phyloP scores from a whole-genome alignment of 2,797 vertebrate species.

The Dromococcyx pavoninus region DNA sequence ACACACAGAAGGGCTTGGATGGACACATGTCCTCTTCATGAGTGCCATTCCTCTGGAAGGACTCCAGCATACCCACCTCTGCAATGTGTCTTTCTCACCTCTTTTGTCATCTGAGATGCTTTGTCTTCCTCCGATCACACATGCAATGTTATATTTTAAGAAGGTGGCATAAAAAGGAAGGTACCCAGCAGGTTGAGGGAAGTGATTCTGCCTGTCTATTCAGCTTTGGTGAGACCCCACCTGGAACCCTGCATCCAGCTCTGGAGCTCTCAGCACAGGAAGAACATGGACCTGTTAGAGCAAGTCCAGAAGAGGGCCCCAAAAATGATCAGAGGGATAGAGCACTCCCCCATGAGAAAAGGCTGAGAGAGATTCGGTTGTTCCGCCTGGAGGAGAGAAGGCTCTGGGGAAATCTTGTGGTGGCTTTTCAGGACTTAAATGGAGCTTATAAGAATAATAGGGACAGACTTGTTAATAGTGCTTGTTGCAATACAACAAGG shows the following conservation, averaged over 20 bases:
- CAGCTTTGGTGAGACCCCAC: too few relatives aligned
- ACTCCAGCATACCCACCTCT: neutral
- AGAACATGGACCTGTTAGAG: too few relatives aligned
- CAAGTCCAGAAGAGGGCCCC: too few relatives aligned
- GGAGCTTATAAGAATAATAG: neutral
- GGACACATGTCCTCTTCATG: rapidly evolving
- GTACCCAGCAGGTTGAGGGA: neutral
- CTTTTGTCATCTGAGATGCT: neutral
- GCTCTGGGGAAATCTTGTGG: neutral
- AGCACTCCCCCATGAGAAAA: too few relatives aligned
- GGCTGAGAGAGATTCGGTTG: neutral
- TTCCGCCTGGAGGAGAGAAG: neutral
- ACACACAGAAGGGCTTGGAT: neutral
- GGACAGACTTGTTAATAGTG: neutral
- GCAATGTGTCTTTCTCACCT: neutral
- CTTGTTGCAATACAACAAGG: neutral
- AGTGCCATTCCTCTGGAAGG: neutral
- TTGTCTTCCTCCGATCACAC: neutral
- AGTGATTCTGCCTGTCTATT: too few relatives aligned
- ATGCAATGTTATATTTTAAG: neutral
- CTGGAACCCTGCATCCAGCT: too few relatives aligned
- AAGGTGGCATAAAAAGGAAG: neutral
- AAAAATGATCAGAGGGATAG: too few relatives aligned
- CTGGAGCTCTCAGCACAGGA: too few relatives aligned
- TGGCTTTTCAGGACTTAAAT: neutral